Evolutionary conservation across 2,797 vertebrate species (phyloP).

Genomic region (Leucoraja ocellata): DNA sequence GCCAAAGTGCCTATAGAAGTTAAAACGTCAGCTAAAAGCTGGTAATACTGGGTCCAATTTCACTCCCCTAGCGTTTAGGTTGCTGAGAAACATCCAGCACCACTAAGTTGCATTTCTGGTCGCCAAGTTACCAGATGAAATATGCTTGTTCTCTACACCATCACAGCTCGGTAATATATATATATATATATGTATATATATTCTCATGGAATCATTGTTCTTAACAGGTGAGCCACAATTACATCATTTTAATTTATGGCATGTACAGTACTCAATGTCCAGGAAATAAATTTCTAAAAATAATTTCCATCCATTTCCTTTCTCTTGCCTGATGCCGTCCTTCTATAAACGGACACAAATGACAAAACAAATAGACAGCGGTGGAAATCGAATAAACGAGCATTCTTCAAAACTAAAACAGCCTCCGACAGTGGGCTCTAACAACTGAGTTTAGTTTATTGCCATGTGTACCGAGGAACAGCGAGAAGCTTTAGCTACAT

Average conservation of each 20-base stretch:
- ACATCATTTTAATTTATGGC: background rate
- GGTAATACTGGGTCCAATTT: background rate
- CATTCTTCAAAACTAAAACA: background rate
- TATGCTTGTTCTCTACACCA: background rate
- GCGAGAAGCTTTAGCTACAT: too few species aligned
- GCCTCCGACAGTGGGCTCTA: background rate
- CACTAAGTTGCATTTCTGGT: background rate
- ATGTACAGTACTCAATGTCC: background rate
- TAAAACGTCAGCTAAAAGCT: background rate
- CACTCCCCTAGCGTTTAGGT: background rate
- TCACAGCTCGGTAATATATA: background rate
- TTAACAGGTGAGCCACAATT: background rate
- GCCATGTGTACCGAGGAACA: too few species aligned
- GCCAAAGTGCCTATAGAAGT: background rate
- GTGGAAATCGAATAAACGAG: background rate
- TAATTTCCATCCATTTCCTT: background rate
- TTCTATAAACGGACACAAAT: background rate
- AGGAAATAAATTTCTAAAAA: background rate
- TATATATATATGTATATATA: too few species aligned
- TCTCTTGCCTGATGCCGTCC: background rate
- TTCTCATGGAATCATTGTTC: background rate
- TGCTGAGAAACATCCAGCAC: background rate
- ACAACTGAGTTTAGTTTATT: too few species aligned
- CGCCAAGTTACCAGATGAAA: slow-evolving; percentile 30
- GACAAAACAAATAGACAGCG: background rate